Conservation (phyloP, 2,797 vertebrate species). For the Arrhamphus sclerolepis region DNA sequence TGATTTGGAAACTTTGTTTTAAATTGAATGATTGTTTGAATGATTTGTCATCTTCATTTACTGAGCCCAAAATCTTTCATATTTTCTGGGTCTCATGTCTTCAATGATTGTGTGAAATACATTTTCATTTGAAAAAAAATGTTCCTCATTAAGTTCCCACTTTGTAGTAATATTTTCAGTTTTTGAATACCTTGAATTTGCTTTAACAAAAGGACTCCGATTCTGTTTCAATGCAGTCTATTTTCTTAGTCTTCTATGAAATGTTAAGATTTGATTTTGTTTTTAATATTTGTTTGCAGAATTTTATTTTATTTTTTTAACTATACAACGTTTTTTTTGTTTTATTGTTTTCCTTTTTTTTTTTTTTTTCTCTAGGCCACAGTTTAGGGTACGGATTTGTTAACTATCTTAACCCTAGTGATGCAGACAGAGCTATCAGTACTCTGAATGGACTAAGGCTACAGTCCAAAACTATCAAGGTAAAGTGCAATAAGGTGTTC, state of each 20-base stretch:
- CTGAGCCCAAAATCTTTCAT: slow-evolving; percentile 8
- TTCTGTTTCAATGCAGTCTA: slow-evolving; percentile 52
- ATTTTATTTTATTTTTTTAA: slow-evolving; percentile 81
- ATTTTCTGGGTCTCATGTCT: slow-evolving; percentile 22
- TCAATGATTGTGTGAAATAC: slow-evolving; percentile 20
- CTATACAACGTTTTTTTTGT: slow-evolving; percentile 81
- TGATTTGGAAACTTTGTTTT: slow-evolving; percentile 9
- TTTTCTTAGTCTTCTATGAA: slow-evolving; percentile 71
- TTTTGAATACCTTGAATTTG: slow-evolving; percentile 40
- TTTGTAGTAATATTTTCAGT: slow-evolving; percentile 33
- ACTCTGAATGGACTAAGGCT: slow-evolving; percentile 99
- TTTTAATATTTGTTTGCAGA: slow-evolving; percentile 80
- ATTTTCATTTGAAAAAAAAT: slow-evolving; percentile 41
- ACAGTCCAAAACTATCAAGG: slow-evolving; percentile 99
- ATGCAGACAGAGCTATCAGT: slow-evolving; percentile 99
- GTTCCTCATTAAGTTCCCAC: slow-evolving; percentile 23
- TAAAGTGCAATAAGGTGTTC: slow-evolving; percentile 88
- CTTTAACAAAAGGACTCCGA: slow-evolving; percentile 50
- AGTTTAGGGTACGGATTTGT: slow-evolving; percentile 99
- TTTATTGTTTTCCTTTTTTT: slow-evolving; percentile 83
- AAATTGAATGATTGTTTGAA: too few relatives aligned
- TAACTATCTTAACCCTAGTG: slow-evolving; percentile 99
- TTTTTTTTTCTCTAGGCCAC: slow-evolving; percentile 87
- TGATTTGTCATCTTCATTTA: slow-evolving; percentile 8
- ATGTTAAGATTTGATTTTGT: slow-evolving; percentile 81